Percentiles rank a stretch among this genome's conserved stretches.
phyloP scores from a whole-genome alignment of 2,113 vertebrate genomes.

The Dromaius novaehollandiae region DNA sequence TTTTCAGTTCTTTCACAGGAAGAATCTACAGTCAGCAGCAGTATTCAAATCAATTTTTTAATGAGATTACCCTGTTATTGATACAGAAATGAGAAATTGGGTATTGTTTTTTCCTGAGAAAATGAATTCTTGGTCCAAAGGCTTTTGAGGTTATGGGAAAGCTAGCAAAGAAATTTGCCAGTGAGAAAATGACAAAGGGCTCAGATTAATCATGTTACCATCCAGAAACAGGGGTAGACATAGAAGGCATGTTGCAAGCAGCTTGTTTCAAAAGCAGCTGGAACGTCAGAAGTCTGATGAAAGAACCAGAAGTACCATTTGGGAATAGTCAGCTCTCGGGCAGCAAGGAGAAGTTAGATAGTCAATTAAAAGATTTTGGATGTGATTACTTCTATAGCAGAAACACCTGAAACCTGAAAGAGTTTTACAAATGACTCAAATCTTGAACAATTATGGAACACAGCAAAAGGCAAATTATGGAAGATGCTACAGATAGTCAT shows the following conservation, averaged over 20 bases:
- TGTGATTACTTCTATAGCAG: neutral
- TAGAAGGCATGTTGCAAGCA: neutral
- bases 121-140: neutral
- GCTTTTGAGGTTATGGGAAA: neutral
- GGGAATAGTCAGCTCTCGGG: neutral
- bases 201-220: neutral
- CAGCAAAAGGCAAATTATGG: constrained; percentile 23
- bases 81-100: neutral
- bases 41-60: neutral
- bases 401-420: neutral
- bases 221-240: neutral
- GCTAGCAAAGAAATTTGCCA: neutral
- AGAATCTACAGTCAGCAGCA: neutral
- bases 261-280: neutral
- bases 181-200: neutral
- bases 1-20: neutral
- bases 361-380: constrained; percentile 30
- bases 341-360: neutral
- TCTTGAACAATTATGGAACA: neutral
- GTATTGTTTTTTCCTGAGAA: neutral
- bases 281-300: neutral
- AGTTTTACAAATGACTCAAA: constrained; percentile 19
- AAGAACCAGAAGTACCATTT: neutral
- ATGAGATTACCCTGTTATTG: neutral
- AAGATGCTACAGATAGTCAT: neutral